Base-by-base conservation (phyloP, 2,888 invertebrate species). In the Andricus quercusramuli region DNA sequence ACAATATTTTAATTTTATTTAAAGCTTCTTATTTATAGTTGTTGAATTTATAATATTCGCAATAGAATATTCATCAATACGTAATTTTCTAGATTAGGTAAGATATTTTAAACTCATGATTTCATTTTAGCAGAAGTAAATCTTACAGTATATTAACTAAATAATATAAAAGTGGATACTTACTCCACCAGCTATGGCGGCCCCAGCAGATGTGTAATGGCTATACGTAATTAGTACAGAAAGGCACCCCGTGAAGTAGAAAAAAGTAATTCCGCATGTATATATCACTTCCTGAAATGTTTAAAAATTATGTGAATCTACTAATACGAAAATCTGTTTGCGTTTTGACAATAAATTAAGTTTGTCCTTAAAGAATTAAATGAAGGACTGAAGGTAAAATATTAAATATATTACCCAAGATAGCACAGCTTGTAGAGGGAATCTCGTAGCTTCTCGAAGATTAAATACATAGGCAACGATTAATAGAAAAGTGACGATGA, bases 401-500 rank as follows among this genome's bases (percentile, higher is more conserved):
- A 56, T 11, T 56, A n/a, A n/a, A n/a, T 56, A 47, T 70, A 29
- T 70, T 70, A 70, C 70, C 51, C 70, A 70, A 70, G 70, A 70
- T 70, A 70, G 51, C 4, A 70, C 70, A n/a, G 17, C 47, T 70
- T 70, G 70, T 78, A 97, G 96, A 81, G 97, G 91, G 29, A 86
- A 66, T 90, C 95, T 96, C 62, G 97, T 94, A 2, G 96, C 96
- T 89, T 97, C 97, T 84, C 96, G 95, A 86, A 98, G 95, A 84
- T 97, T 96, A 85, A 98, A 93, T 82, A 97, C 93, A 91, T 97
- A 97, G 76, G 97, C 95, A 90, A 96, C 95, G 80, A 95, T 94
- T 97, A 97, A 97, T 89, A 97, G 93, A 77, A 97, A 93, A 0
- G 97, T 97, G 76, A 96, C 95, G 89, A 98, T 97, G 93, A 98